phyloP scores from a whole-genome alignment of 1,140 invertebrate species.

The Drosophila nannoptera region DNA sequence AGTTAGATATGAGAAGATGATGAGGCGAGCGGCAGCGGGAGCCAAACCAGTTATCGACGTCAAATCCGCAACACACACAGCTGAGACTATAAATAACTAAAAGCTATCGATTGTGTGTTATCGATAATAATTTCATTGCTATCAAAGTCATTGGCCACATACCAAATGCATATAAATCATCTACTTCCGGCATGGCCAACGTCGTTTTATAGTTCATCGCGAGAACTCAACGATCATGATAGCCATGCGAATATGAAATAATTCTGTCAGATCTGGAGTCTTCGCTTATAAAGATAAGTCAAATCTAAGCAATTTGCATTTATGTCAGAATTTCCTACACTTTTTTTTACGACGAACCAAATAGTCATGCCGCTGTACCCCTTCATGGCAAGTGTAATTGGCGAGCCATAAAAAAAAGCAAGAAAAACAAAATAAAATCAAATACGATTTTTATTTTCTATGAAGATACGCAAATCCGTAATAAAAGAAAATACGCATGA shows the following conservation, averaged over 20 bases:
- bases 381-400: constrained; percentile 48
- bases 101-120: background rate
- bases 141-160: too few relatives aligned
- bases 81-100: too few relatives aligned
- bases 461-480: constrained; percentile 39
- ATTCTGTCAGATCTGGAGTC: too few relatives aligned
- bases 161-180: too few relatives aligned
- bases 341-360: constrained; percentile 50
- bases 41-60: background rate
- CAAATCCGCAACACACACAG: too few relatives aligned
- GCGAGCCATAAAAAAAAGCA: constrained; percentile 55
- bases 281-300: background rate
- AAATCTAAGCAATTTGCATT: constrained; percentile 46
- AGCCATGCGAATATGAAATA: too few relatives aligned
- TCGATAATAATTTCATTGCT: too few relatives aligned
- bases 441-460: constrained; percentile 16
- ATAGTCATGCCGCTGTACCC: constrained; percentile 24
- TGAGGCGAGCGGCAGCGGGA: background rate
- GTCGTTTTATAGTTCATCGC: background rate
- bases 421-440: constrained; percentile 46
- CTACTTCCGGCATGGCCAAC: too few relatives aligned
- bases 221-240: too few relatives aligned
- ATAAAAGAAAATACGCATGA: constrained; percentile 37
- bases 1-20: background rate
- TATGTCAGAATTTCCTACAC: constrained; percentile 54